Evolutionary conservation across 2,113 vertebrate species (phyloP).

Genomic region (Corynorhinus townsendii): DNA sequence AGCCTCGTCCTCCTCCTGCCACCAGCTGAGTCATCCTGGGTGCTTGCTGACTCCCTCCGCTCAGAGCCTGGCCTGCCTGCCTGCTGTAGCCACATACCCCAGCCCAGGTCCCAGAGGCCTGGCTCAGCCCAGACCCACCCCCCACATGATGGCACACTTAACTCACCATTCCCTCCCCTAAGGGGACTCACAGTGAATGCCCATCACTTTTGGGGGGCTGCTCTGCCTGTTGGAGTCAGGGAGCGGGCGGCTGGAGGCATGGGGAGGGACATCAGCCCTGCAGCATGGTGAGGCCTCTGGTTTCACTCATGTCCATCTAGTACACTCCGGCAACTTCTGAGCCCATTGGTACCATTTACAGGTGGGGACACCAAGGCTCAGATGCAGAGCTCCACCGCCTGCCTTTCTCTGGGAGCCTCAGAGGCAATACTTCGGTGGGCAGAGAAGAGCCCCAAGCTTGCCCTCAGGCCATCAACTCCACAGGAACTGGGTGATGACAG

Average conservation of each 20-base stretch:
- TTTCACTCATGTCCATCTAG: not conserved
- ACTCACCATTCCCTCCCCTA: not conserved
- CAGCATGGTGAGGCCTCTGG: accelerated
- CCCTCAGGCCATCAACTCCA: not conserved
- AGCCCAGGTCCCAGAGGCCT: not conserved
- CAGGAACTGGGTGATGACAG: not conserved
- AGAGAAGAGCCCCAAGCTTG: not conserved
- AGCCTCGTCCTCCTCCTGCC: not conserved
- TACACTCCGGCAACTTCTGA: not conserved
- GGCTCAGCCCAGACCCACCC: not conserved
- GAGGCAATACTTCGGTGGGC: not conserved
- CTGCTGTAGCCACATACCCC: accelerated
- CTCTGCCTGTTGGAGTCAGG: not conserved
- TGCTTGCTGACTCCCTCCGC: not conserved
- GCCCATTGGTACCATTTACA: not conserved
- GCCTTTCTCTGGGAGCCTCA: not conserved
- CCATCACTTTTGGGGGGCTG: not conserved
- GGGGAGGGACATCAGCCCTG: not conserved
- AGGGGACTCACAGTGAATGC: not conserved
- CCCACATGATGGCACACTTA: not conserved
- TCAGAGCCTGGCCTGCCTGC: not conserved
- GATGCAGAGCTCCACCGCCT: accelerated
- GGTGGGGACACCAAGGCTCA: not conserved
- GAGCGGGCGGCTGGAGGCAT: not conserved
- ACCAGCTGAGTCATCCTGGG: not conserved